Base-by-base conservation (phyloP, 1,140 invertebrate genomes). In the Probaryconus sp. region DNA sequence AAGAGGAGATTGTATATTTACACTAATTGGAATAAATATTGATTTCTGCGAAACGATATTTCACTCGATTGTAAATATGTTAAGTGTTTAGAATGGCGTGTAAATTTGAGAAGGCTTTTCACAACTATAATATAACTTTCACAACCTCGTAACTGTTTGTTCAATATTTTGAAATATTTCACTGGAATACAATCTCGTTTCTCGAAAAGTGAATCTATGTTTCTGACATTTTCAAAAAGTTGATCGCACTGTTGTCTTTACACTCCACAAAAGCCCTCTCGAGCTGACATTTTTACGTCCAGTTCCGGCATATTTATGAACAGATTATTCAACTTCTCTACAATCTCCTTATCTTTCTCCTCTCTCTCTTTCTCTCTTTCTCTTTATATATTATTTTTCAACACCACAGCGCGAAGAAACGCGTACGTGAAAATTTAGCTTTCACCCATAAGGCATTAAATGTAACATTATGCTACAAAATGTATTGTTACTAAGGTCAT, bases 61-160 rank as follows among this genome's bases (percentile, higher is more conserved):
- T 71, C 50, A 50, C 10, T 56, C 50, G 24, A 48, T 50, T 42
- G 40, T 33, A 67, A 61, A 74, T 42, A 67, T 35, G 33, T 48
- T 26, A 51, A 65, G 60, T 53, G 60, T 47, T 65, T 72, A 53
- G 37, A 72, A 30, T 61, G 40, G 31, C 48, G 47, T 60, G 53
- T 58, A 51, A 71, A 71, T 63, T 71, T 40, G 43, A 64, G 37
- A 47, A 60, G 40, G 31, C 50, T 68, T 74, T 67, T 63, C 71
- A 45, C 50, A 63, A 42, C 30, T 31, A 40, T 53, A 48, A 67
- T 75, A 65, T 61, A 65, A 70, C 53, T 76, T 70, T 76, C 65
- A 69, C 61, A 37, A 0, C 26, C 3, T 50, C 37, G 53, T 43
- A 67, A 60, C 60, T 70, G 73, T 71, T 76, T 76, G 61, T 51